Evolutionary conservation across 35 echinoderm and acorn worm species (phyloP).

Genomic region (Heliocidaris tuberculata): DNA sequence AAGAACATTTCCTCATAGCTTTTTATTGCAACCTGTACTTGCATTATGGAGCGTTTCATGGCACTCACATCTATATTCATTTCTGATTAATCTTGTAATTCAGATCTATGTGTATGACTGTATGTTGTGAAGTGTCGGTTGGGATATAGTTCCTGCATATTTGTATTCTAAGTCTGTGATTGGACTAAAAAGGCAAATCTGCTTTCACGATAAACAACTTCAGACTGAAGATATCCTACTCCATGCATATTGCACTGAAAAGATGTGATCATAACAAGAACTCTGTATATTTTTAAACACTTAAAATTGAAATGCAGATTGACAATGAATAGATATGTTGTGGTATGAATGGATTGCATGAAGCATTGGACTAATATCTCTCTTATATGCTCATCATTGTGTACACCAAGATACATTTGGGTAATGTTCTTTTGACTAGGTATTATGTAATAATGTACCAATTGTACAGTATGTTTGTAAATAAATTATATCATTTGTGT

Average conservation of each 20-base stretch:
- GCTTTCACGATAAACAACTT: no score
- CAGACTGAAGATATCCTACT: no score
- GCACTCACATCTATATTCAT: not conserved
- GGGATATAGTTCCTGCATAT: no score
- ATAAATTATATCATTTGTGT: constrained; percentile 6
- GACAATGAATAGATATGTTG: not conserved
- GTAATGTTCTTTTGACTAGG: not conserved
- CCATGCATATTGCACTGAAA: no score
- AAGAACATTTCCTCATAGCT: not conserved
- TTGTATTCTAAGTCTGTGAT: no score
- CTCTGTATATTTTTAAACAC: no score
- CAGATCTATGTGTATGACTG: not conserved
- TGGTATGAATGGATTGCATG: not conserved
- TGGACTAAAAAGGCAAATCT: no score
- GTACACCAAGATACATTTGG: not conserved
- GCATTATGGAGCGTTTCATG: not conserved
- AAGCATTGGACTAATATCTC: not conserved
- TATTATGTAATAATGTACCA: not conserved
- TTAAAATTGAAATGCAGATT: no score
- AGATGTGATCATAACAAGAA: no score
- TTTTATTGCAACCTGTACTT: not conserved
- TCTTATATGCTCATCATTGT: not conserved
- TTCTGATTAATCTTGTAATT: not conserved
- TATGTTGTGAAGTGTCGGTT: not conserved
- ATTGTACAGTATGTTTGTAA: not conserved